Evolutionary conservation across 2,113 vertebrate species (phyloP).

Genomic region (Seriola aureovittata): DNA sequence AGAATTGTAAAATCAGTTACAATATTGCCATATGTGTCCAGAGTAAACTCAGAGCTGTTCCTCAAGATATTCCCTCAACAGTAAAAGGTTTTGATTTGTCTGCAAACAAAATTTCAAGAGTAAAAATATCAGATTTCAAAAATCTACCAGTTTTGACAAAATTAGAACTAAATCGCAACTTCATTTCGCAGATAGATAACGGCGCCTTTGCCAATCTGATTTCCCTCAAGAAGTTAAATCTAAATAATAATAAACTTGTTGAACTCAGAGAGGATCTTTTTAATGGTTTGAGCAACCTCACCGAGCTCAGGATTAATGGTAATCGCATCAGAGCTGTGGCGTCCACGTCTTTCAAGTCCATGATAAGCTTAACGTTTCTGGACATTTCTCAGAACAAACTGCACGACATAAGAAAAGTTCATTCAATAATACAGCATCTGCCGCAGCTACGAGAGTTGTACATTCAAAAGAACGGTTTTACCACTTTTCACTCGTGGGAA

Average conservation of each 20-base stretch:
- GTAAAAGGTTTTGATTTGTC: constrained; percentile 66
- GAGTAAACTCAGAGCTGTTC: constrained; percentile 34
- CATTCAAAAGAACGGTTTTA: constrained; percentile 1
- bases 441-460: constrained; percentile 54
- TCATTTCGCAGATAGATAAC: constrained; percentile 35
- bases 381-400: constrained; percentile 72
- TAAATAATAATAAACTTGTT: constrained; percentile 66
- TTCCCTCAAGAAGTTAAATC: constrained; percentile 65
- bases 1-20: constrained; percentile 45
- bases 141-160: constrained; percentile 16
- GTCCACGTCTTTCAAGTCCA: constrained; percentile 49
- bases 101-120: constrained; percentile 64
- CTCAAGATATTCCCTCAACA: constrained; percentile 65
- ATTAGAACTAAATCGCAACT: constrained; percentile 68
- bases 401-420: constrained; percentile 11
- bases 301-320: constrained; percentile 43
- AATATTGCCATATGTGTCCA: constrained; percentile 30
- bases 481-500: constrained; percentile 52
- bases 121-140: constrained; percentile 65
- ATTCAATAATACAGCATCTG: constrained; percentile 57
- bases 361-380: constrained; percentile 64
- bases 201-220: constrained; percentile 62
- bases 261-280: constrained; percentile 59
- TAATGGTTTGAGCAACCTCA: constrained; percentile 71
- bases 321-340: constrained; percentile 59